Conservation (phyloP, 2,113 vertebrate genomes). For the Grallaria varia region DNA sequence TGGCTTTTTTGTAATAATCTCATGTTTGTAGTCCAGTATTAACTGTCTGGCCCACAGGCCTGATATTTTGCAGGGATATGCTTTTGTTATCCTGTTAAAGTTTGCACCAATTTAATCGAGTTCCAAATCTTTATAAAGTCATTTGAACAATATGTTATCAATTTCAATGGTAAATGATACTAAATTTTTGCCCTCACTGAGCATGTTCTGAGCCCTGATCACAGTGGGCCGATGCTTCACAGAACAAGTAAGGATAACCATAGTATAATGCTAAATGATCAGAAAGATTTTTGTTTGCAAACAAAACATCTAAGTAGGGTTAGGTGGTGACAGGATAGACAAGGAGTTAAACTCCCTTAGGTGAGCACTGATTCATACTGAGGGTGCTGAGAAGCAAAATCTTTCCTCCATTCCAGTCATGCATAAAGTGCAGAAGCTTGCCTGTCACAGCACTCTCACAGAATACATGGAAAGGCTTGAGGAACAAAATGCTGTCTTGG, state of each 20-base stretch:
- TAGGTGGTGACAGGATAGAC: not conserved
- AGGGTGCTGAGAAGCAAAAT: not conserved
- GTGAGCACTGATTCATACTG: not conserved
- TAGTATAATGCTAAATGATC: not conserved
- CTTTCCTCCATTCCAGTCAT: not conserved
- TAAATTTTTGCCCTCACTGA: not conserved
- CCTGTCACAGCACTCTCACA: not conserved
- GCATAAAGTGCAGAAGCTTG: not conserved
- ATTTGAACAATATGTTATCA: not conserved
- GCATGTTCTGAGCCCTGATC: not conserved
- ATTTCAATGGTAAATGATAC: not conserved
- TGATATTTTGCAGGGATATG: not conserved
- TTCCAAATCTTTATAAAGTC: not conserved
- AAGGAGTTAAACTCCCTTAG: not conserved
- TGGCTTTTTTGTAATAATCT: not conserved
- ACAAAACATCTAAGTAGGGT: not conserved
- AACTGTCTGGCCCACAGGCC: not conserved
- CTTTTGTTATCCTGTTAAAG: not conserved
- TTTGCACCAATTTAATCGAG: not conserved
- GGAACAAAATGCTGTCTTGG: not conserved
- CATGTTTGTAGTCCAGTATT: not conserved
- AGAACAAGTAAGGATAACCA: not conserved
- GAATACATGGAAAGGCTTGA: not conserved
- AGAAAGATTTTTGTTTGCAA: not conserved
- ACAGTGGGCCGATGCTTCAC: not conserved